A percentile compares a stretch with the other conserved stretches of the same genome.
Evolutionary conservation across 2,888 invertebrate genomes (phyloP).

Genomic region (Seira ritae): DNA sequence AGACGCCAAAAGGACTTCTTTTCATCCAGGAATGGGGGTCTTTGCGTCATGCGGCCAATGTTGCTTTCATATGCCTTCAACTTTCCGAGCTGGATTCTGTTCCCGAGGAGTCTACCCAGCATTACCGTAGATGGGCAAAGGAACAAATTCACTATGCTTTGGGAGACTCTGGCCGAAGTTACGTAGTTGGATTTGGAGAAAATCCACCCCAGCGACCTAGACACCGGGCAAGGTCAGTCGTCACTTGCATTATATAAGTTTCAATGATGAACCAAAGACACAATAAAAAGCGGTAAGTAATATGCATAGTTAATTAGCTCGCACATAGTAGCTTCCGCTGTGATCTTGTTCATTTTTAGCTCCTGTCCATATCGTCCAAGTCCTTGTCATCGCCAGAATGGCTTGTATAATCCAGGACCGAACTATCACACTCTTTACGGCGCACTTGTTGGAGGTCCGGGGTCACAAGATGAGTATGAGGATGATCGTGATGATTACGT

Average conservation of each 20-base stretch:
- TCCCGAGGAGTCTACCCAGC: constrained; percentile 74
- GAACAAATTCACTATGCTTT: constrained; percentile 79
- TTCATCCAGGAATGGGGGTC: constrained; percentile 79
- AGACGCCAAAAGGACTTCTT: constrained; percentile 78
- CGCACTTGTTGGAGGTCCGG: constrained; percentile 80
- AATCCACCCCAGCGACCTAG: constrained; percentile 79
- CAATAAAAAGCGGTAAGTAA: too few relatives aligned
- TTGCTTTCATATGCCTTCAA: constrained; percentile 79
- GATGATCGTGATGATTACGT: constrained; percentile 79
- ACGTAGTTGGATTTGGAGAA: constrained; percentile 79
- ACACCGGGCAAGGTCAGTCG: constrained; percentile 78
- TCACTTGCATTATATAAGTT: not conserved
- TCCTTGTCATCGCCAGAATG: constrained; percentile 78
- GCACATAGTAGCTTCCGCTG: not conserved
- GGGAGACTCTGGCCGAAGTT: constrained; percentile 78
- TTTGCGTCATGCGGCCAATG: constrained; percentile 79
- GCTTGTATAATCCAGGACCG: constrained; percentile 75
- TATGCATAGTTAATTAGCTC: too few relatives aligned
- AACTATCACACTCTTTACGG: constrained; percentile 79
- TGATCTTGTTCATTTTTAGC: constrained; percentile 73
- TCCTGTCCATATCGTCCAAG: constrained; percentile 78
- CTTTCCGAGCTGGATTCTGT: constrained; percentile 76
- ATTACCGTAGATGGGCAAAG: constrained; percentile 76
- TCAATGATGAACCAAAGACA: too few relatives aligned
- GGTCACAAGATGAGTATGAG: constrained; percentile 78